phyloP scores from a whole-genome alignment of 2,888 invertebrate genomes.

The Epiblema foenella region DNA sequence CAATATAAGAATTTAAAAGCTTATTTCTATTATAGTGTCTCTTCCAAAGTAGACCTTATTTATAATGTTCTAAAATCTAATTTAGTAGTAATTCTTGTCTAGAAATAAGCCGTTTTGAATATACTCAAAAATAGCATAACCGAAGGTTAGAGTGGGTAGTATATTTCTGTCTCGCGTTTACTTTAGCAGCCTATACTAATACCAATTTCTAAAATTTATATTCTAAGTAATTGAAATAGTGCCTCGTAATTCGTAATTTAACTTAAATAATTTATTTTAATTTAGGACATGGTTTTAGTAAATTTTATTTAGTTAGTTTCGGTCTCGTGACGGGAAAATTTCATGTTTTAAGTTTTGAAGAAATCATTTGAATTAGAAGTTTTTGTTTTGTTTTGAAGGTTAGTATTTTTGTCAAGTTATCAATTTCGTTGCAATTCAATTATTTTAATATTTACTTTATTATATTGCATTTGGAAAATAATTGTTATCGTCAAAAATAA shows the following conservation, averaged over 20 bases:
- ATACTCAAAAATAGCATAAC: background rate
- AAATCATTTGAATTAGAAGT: background rate
- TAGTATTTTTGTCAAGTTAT: background rate
- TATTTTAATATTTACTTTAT: background rate
- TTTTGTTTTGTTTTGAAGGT: background rate
- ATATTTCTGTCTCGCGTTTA: background rate
- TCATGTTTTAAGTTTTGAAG: background rate
- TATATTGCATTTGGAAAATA: background rate
- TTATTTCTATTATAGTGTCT: background rate
- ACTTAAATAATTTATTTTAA: constrained; percentile 47
- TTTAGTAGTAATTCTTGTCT: background rate
- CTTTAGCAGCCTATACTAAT: background rate
- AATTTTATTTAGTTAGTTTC: constrained; percentile 6
- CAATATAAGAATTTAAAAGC: background rate
- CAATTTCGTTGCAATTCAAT: background rate
- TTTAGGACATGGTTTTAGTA: constrained; percentile 40
- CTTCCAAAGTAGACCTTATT: background rate
- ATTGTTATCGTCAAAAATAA: constrained; percentile 9
- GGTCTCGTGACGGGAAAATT: background rate
- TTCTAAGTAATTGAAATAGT: constrained; percentile 46
- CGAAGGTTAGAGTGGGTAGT: background rate
- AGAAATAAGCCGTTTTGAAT: background rate
- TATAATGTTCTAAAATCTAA: background rate
- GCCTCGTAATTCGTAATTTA: constrained; percentile 49
- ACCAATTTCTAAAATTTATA: background rate